Conservation (phyloP, 35 echinoderm and acorn worm species). For the Heliocidaris tuberculata region DNA sequence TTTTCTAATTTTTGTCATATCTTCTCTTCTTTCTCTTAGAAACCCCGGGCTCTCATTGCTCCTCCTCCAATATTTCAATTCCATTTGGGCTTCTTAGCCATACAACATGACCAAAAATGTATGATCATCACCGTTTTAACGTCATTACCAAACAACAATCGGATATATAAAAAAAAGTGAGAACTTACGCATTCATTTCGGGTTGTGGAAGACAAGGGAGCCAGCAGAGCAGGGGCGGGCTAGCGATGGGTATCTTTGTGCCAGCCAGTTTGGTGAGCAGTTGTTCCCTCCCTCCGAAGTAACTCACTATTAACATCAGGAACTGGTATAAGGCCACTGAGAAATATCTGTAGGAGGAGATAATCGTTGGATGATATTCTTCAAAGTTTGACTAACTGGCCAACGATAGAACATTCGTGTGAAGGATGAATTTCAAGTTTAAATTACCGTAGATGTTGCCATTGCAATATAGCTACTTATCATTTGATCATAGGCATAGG, state of each 20-base stretch:
- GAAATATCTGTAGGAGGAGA: conserved; percentile 68
- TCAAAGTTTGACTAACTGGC: background rate
- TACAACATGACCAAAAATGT: no score
- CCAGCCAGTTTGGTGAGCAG: conserved; percentile 66
- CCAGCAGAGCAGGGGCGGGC: conserved; percentile 83
- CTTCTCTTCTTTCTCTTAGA: no score
- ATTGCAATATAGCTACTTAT: no score
- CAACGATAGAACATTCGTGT: no score
- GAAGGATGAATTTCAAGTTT: background rate
- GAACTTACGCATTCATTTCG: conserved; percentile 76
- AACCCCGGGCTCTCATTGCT: no score
- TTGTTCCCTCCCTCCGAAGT: conserved; percentile 74
- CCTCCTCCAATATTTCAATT: no score
- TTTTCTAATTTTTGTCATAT: no score
- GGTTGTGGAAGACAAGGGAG: conserved; percentile 72
- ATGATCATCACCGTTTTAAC: no score
- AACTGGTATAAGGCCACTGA: conserved; percentile 92
- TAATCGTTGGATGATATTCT: background rate
- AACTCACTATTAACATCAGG: conserved; percentile 86
- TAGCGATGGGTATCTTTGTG: conserved; percentile 61
- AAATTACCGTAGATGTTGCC: background rate
- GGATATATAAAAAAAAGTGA: background rate
- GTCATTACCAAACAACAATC: background rate
- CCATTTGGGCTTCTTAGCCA: no score
- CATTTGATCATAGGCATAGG: no score